These are phyloP conservation scores for Tachysurus fulvidraco DNA, from an alignment of 2,113 vertebrate genomes.

Conservation along the genomic window DNA sequence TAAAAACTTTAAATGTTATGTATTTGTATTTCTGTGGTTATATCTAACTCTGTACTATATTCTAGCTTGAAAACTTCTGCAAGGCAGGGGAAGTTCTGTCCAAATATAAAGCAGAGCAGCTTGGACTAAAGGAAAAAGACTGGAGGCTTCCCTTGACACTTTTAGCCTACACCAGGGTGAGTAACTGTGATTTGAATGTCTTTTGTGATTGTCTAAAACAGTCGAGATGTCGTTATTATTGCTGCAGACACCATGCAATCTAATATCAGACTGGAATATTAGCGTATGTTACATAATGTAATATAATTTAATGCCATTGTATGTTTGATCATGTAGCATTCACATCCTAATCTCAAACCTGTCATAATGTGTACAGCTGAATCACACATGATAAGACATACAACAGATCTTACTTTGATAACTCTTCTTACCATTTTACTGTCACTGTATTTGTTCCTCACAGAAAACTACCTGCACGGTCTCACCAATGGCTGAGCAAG, in stretches of 20 bases:
- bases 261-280: neutral
- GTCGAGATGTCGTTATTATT: neutral
- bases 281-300: neutral
- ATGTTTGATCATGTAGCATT: neutral
- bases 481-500: neutral
- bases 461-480: neutral
- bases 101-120: neutral
- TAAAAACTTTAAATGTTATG: neutral
- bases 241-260: neutral
- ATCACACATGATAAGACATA: neutral
- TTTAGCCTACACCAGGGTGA: neutral
- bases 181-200: neutral
- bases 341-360: neutral
- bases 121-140: neutral
- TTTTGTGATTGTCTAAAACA: neutral
- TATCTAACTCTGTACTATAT: neutral
- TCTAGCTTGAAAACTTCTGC: neutral
- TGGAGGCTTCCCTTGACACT: neutral
- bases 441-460: neutral
- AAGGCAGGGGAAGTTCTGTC: neutral
- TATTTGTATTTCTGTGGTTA: neutral
- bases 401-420: neutral
- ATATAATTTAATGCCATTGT: neutral
- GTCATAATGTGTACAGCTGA: neutral
- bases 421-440: neutral